Base-by-base conservation (phyloP, 2,113 vertebrate genomes). In the Panthera tigris region DNA sequence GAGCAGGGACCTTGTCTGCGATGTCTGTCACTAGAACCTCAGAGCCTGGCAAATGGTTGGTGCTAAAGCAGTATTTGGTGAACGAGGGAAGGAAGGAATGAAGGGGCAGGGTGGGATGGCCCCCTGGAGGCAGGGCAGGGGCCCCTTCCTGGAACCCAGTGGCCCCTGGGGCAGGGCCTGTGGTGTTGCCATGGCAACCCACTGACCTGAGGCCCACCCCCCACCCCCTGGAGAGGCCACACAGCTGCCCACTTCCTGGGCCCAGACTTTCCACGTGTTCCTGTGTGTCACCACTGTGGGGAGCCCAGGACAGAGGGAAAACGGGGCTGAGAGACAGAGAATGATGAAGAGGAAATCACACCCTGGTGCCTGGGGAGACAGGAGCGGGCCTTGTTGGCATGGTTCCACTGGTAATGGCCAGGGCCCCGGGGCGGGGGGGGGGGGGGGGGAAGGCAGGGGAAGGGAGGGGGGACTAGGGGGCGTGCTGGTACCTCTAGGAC, bases 131-230 rank as follows among this genome's bases (percentile, higher is more conserved):
- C 87, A 50, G 87, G 18, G 52, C 31, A 45, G 52, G 85, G 48
- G 39, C 73, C 89, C 96, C 92, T 96, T 96, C 86, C 95, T 98
- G 89, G 96, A 97, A 97, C 97, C 97, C 97, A 97, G 93, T 0
- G 63, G 91, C 94, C 94, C 88, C 80, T 95, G 86, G 95, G 96
- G 84, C 91, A 93, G 91, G 93, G 89, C 90, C 97, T 81, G 39
- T 88, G 83, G 84, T 0, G 45, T 98, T 19, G 3, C 93, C 92
- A n/a, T 96, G 97, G 94, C 89, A 97, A 98, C 97, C 85, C 78
- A 65, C 88, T 95, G 93, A 94, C 91, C 96, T 76, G 41, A 66
- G 89, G 39, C 25, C 4, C 48, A 23, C 39, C 29, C 14, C 76
- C 2, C 4, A 19, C 1, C 27, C 66, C 95, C 52, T 55, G 50